Evolutionary conservation across 2,888 invertebrate genomes (phyloP), one percentile per base, ranked within the genome.

Genomic region (Loripinus fragilis): DNA sequence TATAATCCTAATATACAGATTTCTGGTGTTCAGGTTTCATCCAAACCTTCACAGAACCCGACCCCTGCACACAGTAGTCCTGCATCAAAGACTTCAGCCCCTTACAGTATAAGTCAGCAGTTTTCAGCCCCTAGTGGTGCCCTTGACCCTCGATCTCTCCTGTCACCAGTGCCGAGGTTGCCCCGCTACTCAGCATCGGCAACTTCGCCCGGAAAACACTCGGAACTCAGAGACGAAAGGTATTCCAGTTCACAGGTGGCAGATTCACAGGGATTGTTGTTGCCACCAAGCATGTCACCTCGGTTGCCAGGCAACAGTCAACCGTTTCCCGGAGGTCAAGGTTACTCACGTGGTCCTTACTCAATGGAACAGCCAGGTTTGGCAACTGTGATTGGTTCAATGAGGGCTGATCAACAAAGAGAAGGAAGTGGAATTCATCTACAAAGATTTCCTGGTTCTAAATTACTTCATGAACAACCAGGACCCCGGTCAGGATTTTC

Each of bases 301-400:
- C 8, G 45, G 41, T 33, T 45, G 28, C 42, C 45, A 25, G 28
- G 67, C 41, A 41, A 42, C 41, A 67, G 41, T 17, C 8, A 35
- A 15, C n/a, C 25, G 23, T 45, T 42, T 25, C 17, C 20, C 7
- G 42, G 67, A 45, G 42, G 45, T 45, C 41, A 67, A 41, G 25
- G 41, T 45, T 41, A 41, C 23, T 28, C 67, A 41, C 67, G 42
- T 25, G 42, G 42, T 45, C 67, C 20, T 23, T 45, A 42, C 45
- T 41, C 23, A 5, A n/a, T 45, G n/a, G 42, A 67, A 45, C 45
- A 67, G 28, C 67, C 33, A 28, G 69, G 77, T 3, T 67, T 81
- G n/a, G 65, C 76, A 23, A 76, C 80, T 12, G 78, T 83, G 71
- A 78, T 80, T n/a, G 80, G 80, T 48, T n/a, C n/a, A n/a, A 41